These are phyloP conservation scores for Acanthacorydalis orientalis DNA, from an alignment of 2,888 invertebrate species.

Conservation along the genomic window DNA sequence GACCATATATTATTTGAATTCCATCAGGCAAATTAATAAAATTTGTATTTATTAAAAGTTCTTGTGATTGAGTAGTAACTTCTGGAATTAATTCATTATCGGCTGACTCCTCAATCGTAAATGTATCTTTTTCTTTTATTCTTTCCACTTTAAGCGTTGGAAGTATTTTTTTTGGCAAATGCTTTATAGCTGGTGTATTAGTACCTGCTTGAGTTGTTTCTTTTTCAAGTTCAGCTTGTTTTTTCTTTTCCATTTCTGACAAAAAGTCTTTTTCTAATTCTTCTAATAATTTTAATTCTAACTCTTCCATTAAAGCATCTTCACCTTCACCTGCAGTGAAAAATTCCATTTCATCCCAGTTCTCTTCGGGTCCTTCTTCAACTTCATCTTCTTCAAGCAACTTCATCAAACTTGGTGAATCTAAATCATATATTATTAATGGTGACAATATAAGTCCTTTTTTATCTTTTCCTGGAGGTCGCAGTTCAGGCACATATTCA, in stretches of 20 bases:
- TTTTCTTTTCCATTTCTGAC: constrained; percentile 15
- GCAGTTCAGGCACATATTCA: constrained; percentile 16
- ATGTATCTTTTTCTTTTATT: background rate
- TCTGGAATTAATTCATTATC: background rate
- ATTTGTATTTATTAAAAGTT: constrained; percentile 36
- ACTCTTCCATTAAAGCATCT: constrained; percentile 4
- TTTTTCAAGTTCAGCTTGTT: constrained; percentile 12
- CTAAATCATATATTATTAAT: constrained; percentile 25
- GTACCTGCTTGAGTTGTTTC: constrained; percentile 1
- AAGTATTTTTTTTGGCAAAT: background rate
- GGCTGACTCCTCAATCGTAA: background rate
- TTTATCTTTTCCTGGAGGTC: constrained; percentile 9
- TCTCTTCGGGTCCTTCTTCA: too few species aligned
- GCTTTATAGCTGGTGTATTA: constrained; percentile 14
- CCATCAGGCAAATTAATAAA: constrained; percentile 41
- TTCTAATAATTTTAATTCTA: constrained; percentile 9
- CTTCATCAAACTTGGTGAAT: constrained; percentile 41
- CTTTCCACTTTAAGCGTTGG: background rate
- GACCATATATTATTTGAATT: constrained; percentile 38
- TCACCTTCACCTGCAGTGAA: constrained; percentile 1
- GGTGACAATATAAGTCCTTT: constrained; percentile 1
- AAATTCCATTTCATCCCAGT: too few species aligned
- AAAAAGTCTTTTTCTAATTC: background rate
- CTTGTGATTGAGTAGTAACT: constrained; percentile 21
- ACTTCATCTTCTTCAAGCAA: constrained; percentile 20